Conservation (phyloP, 1,140 invertebrate species). For the Apis laboriosa region DNA sequence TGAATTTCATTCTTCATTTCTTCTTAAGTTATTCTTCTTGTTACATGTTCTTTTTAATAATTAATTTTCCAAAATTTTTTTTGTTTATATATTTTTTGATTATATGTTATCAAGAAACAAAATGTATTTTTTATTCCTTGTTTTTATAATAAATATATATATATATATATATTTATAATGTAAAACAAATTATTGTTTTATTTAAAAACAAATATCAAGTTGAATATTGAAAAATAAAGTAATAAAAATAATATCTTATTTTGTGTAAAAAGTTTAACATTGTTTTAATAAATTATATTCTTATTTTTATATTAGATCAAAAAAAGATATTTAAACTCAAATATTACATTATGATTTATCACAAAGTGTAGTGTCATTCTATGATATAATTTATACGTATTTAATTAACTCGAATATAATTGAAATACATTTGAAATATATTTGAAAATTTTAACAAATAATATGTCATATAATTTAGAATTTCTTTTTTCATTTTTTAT, state of each 20-base stretch:
- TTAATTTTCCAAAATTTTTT: conserved; percentile 7
- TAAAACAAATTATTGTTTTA: not conserved
- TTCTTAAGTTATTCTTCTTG: conserved; percentile 50
- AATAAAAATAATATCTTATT: not conserved
- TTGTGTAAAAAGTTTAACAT: not conserved
- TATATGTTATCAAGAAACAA: conserved; percentile 29
- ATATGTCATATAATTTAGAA: conserved; percentile 8
- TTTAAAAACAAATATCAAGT: not conserved
- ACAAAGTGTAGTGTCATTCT: conserved; percentile 35
- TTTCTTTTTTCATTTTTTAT: conserved; percentile 22
- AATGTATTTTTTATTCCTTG: not conserved
- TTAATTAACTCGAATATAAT: not conserved
- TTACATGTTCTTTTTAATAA: conserved; percentile 54
- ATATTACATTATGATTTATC: conserved; percentile 12
- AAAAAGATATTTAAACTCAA: conserved; percentile 1
- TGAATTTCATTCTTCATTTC: not conserved
- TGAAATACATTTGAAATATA: not conserved
- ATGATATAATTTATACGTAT: conserved; percentile 9
- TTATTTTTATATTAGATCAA: not conserved
- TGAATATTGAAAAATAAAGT: too few relatives aligned
- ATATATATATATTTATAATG: not conserved
- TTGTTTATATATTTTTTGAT: conserved; percentile 34
- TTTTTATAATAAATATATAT: not conserved
- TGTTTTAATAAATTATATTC: not conserved
- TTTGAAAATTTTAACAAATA: conserved; percentile 4